Base-by-base conservation (phyloP, 2,797 vertebrate genomes). In the Arremon aurantiirostris region DNA sequence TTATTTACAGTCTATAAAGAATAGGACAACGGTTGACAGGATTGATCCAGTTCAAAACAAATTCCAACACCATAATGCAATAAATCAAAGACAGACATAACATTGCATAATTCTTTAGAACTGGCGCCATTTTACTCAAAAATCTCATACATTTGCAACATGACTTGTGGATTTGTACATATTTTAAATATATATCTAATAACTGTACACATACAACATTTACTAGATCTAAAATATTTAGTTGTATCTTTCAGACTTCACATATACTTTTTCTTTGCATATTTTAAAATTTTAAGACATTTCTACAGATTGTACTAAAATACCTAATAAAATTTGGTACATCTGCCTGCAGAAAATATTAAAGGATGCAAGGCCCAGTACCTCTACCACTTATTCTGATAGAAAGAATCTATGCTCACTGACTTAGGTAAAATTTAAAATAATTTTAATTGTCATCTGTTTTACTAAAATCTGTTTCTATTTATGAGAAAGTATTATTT, bases 31-130 rank as follows among this genome's bases (percentile, higher is more conserved):
- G 4, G 57, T 80, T 87, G 82, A 79, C 69, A 83, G 47, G 65
- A 93, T 69, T 76, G 89, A 91, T 94, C 61, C 55, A 32, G 22
- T 76, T 65, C 59, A 65, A 89, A 93, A 89, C 49, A 92, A 90
- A 91, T 78, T 94, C 35, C 63, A 85, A 21, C 34, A 60, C 8
- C 39, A 86, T 81, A 80, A 71, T 56, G 8, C 37, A 72, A 42
- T 92, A 91, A 81, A 87, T 92, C 82, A 92, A 83, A 71, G 55
- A 27, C 26, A 75, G 60, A 42, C 16, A n/a, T 37, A 85, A 41
- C n/a, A 47, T 30, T 57, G 18, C 13, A 49, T 66, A 71, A 55
- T 53, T 86, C 50, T 69, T 69, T 49, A 78, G 60, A 65, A 53
- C 18, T 76, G n/a, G 13, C 1, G 5, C 14, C 5, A 30, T 78